Evolutionary conservation across 2,888 invertebrate species (phyloP), one percentile per base, ranked within the genome.

Genomic region (Ernsta delagoae): DNA sequence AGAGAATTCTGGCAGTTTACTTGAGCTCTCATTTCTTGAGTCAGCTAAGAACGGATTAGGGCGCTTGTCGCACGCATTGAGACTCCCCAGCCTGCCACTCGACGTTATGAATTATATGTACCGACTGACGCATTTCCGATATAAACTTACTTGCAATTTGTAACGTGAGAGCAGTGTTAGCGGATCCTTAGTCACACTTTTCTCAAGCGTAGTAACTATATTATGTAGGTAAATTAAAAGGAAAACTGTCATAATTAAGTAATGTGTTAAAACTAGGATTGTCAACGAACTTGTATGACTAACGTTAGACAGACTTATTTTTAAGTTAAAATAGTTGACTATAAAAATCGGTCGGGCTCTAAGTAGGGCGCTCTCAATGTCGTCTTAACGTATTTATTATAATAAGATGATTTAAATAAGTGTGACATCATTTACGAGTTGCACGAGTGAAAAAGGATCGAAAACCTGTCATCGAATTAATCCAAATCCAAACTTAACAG

Each of bases 11-110:
- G 79, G 77, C 81, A 78, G 78, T 83, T 81, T 82, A 79, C 83
- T 81, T 79, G 83, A 82, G 82, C 78, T 79, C 81, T 75, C 82
- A 80, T 85, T 87, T 84, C 80, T 81, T 76, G 82, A 84, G 83
- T 86, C 88, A 83, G 87, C 87, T 86, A 85, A 88, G 84, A 77
- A 80, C 78, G 86, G 89, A 89, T 89, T 88, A 90, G 82, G 81
- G 75, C 75, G 78, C 82, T 84, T 83, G 81, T 83, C 82, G 81
- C 81, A 88, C 87, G 85, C 85, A 82, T 86, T 80, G 80, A 81
- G 79, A 83, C 83, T 79, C 79, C 74, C 73, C 76, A 75, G 75
- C 73, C 77, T 75, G 74, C 75, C 75, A 75, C 76, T 73, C 74
- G 79, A 81, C 78, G 80, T 81, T 80, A 79, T 79, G 77, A 80